Conservation (phyloP, 2,888 invertebrate species). For the Scrobipalpa atriplicella region DNA sequence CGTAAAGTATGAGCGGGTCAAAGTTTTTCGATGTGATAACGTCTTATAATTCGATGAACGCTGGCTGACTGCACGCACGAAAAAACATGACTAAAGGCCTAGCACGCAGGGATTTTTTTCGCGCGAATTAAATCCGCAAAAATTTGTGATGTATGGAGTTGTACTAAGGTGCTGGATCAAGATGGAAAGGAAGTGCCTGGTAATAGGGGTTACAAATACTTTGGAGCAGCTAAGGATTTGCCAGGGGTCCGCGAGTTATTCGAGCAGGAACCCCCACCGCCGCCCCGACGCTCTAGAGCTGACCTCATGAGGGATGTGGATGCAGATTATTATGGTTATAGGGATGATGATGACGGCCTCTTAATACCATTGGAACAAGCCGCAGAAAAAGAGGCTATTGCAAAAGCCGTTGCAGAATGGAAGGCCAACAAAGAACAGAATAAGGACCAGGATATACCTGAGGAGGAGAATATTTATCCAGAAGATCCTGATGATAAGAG, state of each 20-base stretch:
- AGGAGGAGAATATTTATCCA: constrained; percentile 89
- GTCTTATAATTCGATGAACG: no score
- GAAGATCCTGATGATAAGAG: constrained; percentile 77
- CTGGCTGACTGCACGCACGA: no score
- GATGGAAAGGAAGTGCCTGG: constrained; percentile 98
- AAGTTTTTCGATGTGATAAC: no score
- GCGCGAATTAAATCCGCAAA: no score
- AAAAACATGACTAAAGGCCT: no score
- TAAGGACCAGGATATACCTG: constrained; percentile 83
- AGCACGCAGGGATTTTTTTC: no score
- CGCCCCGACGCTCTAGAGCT: constrained; percentile 95
- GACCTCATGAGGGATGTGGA: constrained; percentile 99
- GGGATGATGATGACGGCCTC: constrained; percentile 99
- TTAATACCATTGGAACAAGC: constrained; percentile 93
- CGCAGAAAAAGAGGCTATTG: constrained; percentile 86
- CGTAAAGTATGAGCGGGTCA: no score
- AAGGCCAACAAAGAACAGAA: constrained; percentile 82
- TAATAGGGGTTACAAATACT: constrained; percentile 99
- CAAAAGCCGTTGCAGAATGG: constrained; percentile 87
- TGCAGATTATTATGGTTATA: constrained; percentile 99
- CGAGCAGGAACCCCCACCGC: constrained; percentile 96
- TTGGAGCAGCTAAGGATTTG: constrained; percentile 98
- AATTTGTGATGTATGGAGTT: no score
- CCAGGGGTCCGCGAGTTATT: constrained; percentile 99
- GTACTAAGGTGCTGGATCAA: constrained; percentile 96